phyloP scores from a whole-genome alignment of 1,140 invertebrate species.

The Listronotus oregonensis region DNA sequence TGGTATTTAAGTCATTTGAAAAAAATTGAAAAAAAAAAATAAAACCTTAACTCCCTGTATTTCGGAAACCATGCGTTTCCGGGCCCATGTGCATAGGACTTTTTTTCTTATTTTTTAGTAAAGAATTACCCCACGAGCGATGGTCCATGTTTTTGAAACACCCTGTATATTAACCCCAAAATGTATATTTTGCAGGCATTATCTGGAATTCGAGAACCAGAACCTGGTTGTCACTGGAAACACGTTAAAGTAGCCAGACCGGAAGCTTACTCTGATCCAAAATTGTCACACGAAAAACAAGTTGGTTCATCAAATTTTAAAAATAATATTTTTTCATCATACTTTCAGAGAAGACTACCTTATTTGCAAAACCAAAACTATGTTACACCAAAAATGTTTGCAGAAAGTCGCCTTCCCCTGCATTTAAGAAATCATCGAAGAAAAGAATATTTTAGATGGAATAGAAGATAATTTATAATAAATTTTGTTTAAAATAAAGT shows the following conservation, averaged over 20 bases:
- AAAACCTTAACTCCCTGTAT: too few relatives aligned
- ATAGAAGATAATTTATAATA: conserved; percentile 25
- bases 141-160: too few relatives aligned
- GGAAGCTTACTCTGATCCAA: background rate
- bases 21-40: too few relatives aligned
- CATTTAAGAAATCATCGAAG: conserved; percentile 35
- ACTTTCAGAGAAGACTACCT: background rate
- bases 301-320: background rate
- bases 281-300: background rate
- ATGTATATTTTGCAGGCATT: conserved; percentile 20
- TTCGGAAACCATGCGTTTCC: too few relatives aligned
- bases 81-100: too few relatives aligned
- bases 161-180: background rate
- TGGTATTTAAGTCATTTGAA: too few relatives aligned
- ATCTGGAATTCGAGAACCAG: conserved; percentile 5
- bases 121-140: too few relatives aligned
- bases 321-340: background rate
- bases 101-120: too few relatives aligned
- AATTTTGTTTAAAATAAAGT: too few relatives aligned
- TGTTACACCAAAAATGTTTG: conserved; percentile 30
- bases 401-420: conserved; percentile 34
- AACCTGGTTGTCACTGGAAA: conserved; percentile 49
- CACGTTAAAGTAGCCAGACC: conserved; percentile 41
- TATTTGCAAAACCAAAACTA: conserved; percentile 21
- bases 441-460: conserved; percentile 42